A percentile compares a stretch with the other conserved stretches of the same genome.
Conservation (phyloP, 2,113 vertebrate species). For the Ariopsis seemanni region DNA sequence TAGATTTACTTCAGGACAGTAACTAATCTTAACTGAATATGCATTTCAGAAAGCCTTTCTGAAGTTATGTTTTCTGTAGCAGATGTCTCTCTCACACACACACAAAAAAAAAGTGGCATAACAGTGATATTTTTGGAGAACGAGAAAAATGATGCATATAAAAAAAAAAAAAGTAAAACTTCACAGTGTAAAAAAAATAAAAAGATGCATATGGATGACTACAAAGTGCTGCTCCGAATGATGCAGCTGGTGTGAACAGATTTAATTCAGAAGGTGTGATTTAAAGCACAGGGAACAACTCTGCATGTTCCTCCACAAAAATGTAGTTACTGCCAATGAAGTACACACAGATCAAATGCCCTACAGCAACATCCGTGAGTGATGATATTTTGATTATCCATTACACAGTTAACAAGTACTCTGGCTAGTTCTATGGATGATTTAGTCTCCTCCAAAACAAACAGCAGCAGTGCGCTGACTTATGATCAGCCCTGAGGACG, state of each 20-base stretch:
- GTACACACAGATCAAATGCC: background rate
- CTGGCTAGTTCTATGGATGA: background rate
- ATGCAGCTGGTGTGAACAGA: background rate
- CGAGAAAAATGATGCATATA: background rate
- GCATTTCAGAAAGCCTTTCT: background rate
- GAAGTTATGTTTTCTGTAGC: background rate
- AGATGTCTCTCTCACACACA: background rate
- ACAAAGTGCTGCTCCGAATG: background rate
- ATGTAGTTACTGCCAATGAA: background rate
- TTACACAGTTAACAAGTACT: background rate
- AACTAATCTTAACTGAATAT: background rate
- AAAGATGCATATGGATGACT: background rate
- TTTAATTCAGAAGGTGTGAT: background rate
- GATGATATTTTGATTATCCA: background rate
- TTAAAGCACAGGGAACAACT: background rate
- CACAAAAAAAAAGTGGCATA: background rate
- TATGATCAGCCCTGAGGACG: no score
- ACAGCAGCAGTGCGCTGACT: background rate
- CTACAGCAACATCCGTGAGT: background rate
- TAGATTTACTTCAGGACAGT: background rate
- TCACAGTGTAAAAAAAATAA: no score
- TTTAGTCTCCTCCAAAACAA: background rate
- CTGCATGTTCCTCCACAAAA: background rate
- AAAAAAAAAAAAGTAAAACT: no score
- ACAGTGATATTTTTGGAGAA: background rate